phyloP scores from a whole-genome alignment of 1,140 invertebrate genomes.

The Leptestheria dahalacensis region DNA sequence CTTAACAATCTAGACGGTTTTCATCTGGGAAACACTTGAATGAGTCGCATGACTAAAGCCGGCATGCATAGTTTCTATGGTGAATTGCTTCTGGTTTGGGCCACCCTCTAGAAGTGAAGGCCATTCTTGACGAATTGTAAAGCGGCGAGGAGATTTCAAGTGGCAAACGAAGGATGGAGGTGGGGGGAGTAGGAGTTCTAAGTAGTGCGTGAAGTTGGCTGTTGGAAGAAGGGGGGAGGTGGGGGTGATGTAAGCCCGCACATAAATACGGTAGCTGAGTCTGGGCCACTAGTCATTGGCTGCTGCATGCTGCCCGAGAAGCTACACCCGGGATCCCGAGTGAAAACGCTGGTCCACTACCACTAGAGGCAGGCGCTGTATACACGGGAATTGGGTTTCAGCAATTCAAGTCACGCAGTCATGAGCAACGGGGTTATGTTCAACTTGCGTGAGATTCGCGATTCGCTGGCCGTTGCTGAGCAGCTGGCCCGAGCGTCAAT shows the following conservation, averaged over 20 bases:
- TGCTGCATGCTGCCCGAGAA: neutral
- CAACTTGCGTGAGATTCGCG: constrained; percentile 21
- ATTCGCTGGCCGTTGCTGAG: constrained; percentile 38
- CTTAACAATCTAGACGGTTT: too few relatives aligned
- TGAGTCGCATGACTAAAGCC: too few relatives aligned
- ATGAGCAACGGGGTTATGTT: neutral
- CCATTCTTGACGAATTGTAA: too few relatives aligned
- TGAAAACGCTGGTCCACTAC: neutral
- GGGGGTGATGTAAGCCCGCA: neutral
- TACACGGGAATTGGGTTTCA: too few relatives aligned
- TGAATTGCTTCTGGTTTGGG: too few relatives aligned
- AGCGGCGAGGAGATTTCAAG: too few relatives aligned
- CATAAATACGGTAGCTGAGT: neutral
- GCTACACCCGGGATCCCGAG: neutral
- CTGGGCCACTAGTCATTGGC: neutral
- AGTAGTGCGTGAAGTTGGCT: neutral
- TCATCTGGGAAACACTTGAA: too few relatives aligned
- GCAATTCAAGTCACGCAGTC: too few relatives aligned
- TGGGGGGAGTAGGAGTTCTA: neutral
- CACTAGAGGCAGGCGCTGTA: neutral
- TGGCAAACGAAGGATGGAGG: neutral
- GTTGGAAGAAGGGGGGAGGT: neutral
- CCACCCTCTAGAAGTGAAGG: too few relatives aligned
- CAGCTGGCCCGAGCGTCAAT: constrained; percentile 38
- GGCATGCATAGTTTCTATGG: too few relatives aligned